These are phyloP conservation scores for Tokudaia tokunoshimensis DNA, from an alignment of 2,797 vertebrate genomes.

Conservation along the genomic window DNA sequence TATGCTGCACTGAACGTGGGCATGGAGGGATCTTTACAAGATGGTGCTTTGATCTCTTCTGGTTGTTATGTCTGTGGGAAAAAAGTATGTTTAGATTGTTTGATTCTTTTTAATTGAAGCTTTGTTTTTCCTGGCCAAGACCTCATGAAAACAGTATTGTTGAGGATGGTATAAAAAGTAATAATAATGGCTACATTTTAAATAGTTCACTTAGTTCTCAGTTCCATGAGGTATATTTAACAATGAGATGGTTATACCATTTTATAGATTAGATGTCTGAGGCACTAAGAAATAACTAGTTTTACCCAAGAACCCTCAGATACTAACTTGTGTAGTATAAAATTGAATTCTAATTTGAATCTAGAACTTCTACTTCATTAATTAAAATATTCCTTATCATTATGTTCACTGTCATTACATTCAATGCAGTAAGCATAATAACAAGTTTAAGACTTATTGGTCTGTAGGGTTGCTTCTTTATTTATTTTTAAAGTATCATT, in stretches of 20 bases:
- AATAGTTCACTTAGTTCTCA: slow-evolving; percentile 27
- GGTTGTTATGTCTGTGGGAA: not conserved
- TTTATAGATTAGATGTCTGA: slow-evolving; percentile 57
- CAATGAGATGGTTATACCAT: not conserved
- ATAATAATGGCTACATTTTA: not conserved
- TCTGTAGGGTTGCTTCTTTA: not conserved
- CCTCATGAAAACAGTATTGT: not conserved
- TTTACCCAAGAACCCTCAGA: not conserved
- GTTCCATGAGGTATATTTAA: not conserved
- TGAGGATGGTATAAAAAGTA: not conserved
- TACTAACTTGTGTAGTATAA: slow-evolving; percentile 12
- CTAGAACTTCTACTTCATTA: not conserved
- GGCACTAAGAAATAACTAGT: not conserved
- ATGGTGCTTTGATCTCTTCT: not conserved
- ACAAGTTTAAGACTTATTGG: slow-evolving; percentile 30
- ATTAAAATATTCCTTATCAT: slow-evolving; percentile 37
- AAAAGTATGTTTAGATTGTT: not conserved
- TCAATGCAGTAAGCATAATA: slow-evolving; percentile 22
- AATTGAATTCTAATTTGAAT: slow-evolving; percentile 57
- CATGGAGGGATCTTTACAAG: not conserved
- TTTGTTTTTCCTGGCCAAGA: not conserved
- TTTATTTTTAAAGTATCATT: slow-evolving; percentile 3
- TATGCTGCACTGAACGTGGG: not conserved
- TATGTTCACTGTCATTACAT: slow-evolving; percentile 34
- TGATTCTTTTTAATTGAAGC: slow-evolving; percentile 32